A percentile compares a stretch with the other conserved stretches of the same genome.
Conservation (phyloP, 1,140 invertebrate species). For the Heliconius melpomene region DNA sequence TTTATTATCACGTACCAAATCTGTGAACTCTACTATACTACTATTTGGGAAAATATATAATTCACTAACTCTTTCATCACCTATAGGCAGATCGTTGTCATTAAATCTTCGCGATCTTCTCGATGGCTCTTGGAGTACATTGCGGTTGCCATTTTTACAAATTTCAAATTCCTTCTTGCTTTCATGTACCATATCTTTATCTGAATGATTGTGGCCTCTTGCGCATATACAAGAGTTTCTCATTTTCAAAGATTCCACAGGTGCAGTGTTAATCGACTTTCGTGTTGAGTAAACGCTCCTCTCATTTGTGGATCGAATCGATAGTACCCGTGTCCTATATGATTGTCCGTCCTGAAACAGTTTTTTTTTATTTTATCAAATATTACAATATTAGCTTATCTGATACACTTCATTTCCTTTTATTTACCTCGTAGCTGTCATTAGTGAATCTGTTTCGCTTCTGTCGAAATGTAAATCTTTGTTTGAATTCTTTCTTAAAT, state of each 20-base stretch:
- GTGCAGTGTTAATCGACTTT: conserved; percentile 62
- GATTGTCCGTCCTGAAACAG: conserved; percentile 65
- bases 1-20: conserved; percentile 71
- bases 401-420: neutral
- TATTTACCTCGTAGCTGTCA: conserved; percentile 70
- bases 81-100: conserved; percentile 55
- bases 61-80: conserved; percentile 70
- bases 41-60: conserved; percentile 76
- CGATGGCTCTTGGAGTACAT: conserved; percentile 37
- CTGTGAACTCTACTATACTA: conserved; percentile 73
- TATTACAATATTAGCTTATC: neutral
- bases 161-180: conserved; percentile 47
- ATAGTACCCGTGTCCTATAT: conserved; percentile 67
- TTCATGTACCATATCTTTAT: conserved; percentile 48
- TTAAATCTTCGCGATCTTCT: conserved; percentile 41
- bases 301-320: conserved; percentile 70
- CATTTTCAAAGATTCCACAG: conserved; percentile 51
- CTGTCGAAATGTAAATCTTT: conserved; percentile 82
- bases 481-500: conserved; percentile 87
- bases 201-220: conserved; percentile 54
- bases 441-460: conserved; percentile 74
- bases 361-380: neutral
- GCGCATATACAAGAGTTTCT: conserved; percentile 58
- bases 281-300: conserved; percentile 60
- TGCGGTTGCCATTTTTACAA: conserved; percentile 48